Conservation (phyloP, 2,113 vertebrate species). For the Nansenia antarctica region DNA sequence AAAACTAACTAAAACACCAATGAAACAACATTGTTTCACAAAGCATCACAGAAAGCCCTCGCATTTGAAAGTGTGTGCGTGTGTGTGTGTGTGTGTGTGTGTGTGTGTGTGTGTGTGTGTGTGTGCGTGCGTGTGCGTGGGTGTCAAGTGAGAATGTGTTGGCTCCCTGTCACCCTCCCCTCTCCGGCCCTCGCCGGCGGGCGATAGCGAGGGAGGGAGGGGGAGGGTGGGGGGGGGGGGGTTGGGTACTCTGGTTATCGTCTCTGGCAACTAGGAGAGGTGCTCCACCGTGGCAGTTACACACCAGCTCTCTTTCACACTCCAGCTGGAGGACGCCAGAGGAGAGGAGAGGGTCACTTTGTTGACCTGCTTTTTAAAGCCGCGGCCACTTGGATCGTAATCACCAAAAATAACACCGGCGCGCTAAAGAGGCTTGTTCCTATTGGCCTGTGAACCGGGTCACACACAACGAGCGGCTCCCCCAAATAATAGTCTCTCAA, state of each 20-base stretch:
- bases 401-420: constrained; percentile 79
- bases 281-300: constrained; percentile 43
- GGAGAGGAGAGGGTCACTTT: constrained; percentile 61
- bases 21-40: neutral
- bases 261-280: constrained; percentile 52
- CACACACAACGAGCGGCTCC: constrained; percentile 52
- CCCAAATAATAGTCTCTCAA: constrained; percentile 60
- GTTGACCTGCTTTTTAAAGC: constrained; percentile 74
- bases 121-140: no score
- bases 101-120: constrained; percentile 13
- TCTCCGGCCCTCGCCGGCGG: constrained; percentile 15
- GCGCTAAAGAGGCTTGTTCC: constrained; percentile 65
- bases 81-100: constrained; percentile 7
- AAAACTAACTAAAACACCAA: no score
- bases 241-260: constrained; percentile 36
- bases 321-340: constrained; percentile 70
- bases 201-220: constrained; percentile 27
- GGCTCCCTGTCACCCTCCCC: constrained; percentile 16
- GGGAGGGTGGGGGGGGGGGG: no score
- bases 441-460: constrained; percentile 44
- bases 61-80: constrained; percentile 13
- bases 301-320: constrained; percentile 56
- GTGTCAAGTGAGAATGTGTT: constrained; percentile 25
- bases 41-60: neutral
- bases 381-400: constrained; percentile 73